Percentiles rank a stretch among this genome's conserved stretches.
Conservation (phyloP, 2,888 invertebrate species). For the Agrochola macilenta region DNA sequence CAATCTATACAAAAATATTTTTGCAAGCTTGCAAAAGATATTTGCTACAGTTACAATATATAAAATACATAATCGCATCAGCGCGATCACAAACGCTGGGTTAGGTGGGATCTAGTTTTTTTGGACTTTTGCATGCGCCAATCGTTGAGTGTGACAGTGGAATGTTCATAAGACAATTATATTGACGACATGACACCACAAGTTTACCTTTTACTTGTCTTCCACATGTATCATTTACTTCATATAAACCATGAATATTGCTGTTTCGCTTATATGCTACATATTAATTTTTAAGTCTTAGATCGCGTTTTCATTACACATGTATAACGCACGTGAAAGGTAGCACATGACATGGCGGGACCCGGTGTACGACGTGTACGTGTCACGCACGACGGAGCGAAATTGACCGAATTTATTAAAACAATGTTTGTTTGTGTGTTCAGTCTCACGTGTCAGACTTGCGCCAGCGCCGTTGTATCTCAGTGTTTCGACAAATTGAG, state of each 20-base stretch:
- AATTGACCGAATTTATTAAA: slow-evolving; percentile 68
- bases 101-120: slow-evolving; percentile 88
- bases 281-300: slow-evolving; percentile 65
- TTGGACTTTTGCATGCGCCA: slow-evolving; percentile 83
- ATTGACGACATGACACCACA: slow-evolving; percentile 73
- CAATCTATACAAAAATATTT: slow-evolving; percentile 88
- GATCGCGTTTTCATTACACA: slow-evolving; percentile 62
- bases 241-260: slow-evolving; percentile 66
- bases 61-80: slow-evolving; percentile 74
- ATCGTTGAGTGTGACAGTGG: slow-evolving; percentile 82
- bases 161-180: slow-evolving; percentile 80
- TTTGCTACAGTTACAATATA: slow-evolving; percentile 75
- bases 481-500: slow-evolving; percentile 97
- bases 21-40: slow-evolving; percentile 79
- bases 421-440: slow-evolving; percentile 77
- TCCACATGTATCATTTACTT: slow-evolving; percentile 54
- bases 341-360: slow-evolving; percentile 48
- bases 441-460: slow-evolving; percentile 79
- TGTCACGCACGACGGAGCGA: slow-evolving; percentile 60
- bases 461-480: slow-evolving; percentile 74
- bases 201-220: slow-evolving; percentile 77
- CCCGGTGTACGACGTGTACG: slow-evolving; percentile 39
- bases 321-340: slow-evolving; percentile 54
- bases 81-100: slow-evolving; percentile 77
- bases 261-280: slow-evolving; percentile 68